Evolutionary conservation across 2,113 vertebrate species (phyloP), one percentile per base, ranked within the genome.

Genomic region (Tonatia bakeri): DNA sequence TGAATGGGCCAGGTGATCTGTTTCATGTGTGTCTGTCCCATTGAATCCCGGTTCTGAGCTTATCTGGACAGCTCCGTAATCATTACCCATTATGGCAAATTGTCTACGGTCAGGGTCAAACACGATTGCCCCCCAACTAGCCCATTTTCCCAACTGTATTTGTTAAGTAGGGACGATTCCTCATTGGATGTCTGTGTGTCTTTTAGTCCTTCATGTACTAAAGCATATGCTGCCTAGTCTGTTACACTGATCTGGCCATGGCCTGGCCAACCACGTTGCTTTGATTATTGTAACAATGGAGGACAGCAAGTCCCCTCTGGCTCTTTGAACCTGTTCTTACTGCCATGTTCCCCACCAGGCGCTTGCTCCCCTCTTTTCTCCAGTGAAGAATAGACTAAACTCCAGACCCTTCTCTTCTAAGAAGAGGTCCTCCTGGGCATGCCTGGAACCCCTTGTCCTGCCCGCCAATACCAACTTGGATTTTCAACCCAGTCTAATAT

Each of bases 231-330:
- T n/a, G 52, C 59, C 82, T 47, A 3, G 5, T 83, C 64, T 64
- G 12, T 45, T 47, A 64, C 0, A 0, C 43, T 26, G 47, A 33
- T 22, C 36, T 50, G 28, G 1, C 77, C n/a, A 6, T 0, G 5
- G 28, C 79, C n/a, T 3, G 10, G 26, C 59, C 56, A 10, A 20
- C 45, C 84, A 76, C 20, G 9, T 6, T 65, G 70, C 43, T 75
- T 70, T 54, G 69, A 54, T 72, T 28, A 45, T 7, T 19, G 7
- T 47, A 31, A 61, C n/a, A 19, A 50, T 8, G 15, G 15, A 72
- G 40, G 54, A 70, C 11, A 75, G 16, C 15, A 31, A 61, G 22
- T 20, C 31, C 36, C 14, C 33, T 11, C 1, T 6, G 43, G 22
- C 56, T 85, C 72, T 90, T 76, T 31, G 73, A 76, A 50, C 36